These are phyloP conservation scores for Cyclina sinensis DNA, from an alignment of 1,140 invertebrate species.

Conservation along the genomic window DNA sequence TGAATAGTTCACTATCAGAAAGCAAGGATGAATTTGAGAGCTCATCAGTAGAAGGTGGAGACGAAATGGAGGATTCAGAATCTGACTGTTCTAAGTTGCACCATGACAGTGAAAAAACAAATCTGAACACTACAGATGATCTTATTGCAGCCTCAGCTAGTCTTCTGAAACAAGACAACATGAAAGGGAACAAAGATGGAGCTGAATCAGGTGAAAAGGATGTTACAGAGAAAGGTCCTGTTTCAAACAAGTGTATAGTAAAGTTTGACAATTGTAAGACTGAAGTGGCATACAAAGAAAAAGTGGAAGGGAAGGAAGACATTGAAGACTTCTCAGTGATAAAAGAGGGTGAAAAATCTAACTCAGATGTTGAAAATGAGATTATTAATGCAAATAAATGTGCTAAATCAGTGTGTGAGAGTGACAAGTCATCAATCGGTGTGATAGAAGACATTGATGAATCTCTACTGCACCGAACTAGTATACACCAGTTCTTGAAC, in stretches of 20 bases:
- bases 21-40: no score
- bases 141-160: conserved; percentile 36
- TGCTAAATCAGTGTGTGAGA: conserved; percentile 6
- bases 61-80: conserved; percentile 21
- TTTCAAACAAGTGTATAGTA: no score
- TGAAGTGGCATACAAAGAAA: neutral
- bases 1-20: conserved; percentile 43
- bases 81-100: neutral
- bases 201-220: neutral
- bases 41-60: conserved; percentile 47
- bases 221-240: neutral
- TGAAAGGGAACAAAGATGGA: neutral
- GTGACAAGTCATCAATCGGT: conserved; percentile 18
- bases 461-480: conserved; percentile 54
- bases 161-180: neutral
- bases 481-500: conserved; percentile 64
- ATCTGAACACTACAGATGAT: conserved; percentile 64
- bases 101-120: neutral
- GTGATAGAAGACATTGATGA: conserved; percentile 58
- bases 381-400: neutral
- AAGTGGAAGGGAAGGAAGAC: neutral
- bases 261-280: neutral
- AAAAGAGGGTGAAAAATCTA: neutral
- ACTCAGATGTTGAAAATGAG: neutral
- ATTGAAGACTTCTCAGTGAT: neutral